Conservation (phyloP, 2,113 vertebrate species). For the Pogona vitticeps region DNA sequence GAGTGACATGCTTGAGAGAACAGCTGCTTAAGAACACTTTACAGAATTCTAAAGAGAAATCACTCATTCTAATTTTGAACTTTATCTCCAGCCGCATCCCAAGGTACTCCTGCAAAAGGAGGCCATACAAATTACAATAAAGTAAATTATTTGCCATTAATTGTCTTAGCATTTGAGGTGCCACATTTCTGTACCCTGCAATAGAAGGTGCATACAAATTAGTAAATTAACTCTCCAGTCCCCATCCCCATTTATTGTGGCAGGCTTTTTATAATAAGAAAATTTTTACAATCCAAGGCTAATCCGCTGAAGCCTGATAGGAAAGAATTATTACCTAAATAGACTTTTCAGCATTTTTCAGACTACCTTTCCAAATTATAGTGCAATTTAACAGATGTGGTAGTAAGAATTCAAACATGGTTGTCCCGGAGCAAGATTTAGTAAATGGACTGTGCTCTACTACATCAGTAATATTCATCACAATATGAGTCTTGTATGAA, state of each 20-base stretch:
- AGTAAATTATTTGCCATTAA: not conserved
- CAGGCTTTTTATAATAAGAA: not conserved
- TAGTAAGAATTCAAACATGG: too few relatives aligned
- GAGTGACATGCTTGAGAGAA: slow-evolving; percentile 1
- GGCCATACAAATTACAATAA: slow-evolving; percentile 23
- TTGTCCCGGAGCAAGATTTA: not conserved
- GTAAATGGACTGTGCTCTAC: not conserved
- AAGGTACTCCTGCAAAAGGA: slow-evolving; percentile 1
- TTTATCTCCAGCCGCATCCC: slow-evolving; percentile 2
- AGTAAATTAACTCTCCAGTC: not conserved
- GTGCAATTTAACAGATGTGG: not conserved
- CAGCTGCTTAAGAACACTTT: not conserved
- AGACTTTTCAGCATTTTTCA: not conserved
- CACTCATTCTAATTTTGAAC: not conserved
- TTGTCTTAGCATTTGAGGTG: not conserved
- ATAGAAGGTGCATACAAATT: not conserved
- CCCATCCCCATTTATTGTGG: not conserved
- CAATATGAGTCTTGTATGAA: too few relatives aligned
- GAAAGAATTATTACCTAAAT: not conserved
- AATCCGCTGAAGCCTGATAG: not conserved
- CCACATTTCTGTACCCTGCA: not conserved
- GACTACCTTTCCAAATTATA: not conserved
- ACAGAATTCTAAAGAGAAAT: slow-evolving; percentile 15
- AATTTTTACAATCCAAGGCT: not conserved
- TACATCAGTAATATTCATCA: not conserved